phyloP scores from a whole-genome alignment of 2,797 vertebrate species.

The Ctenosaura bakeri region DNA sequence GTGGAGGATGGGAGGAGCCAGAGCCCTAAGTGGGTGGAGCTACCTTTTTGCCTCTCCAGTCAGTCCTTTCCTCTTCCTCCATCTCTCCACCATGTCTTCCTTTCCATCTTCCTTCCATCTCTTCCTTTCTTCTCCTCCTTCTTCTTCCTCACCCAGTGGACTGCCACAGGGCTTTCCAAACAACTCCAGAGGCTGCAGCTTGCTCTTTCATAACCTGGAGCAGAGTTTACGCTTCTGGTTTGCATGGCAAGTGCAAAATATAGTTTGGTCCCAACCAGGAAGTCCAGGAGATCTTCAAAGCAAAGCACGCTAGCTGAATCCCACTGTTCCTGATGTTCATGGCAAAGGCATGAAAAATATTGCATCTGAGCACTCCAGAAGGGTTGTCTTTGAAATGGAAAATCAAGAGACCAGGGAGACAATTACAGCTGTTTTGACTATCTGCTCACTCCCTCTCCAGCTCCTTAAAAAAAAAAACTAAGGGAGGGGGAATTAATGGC shows the following conservation, averaged over 20 bases:
- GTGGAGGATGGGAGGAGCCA: not conserved
- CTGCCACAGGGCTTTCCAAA: not conserved
- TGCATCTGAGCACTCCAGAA: not conserved
- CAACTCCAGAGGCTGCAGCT: not conserved
- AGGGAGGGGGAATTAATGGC: conserved; percentile 28
- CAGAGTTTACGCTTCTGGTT: not conserved
- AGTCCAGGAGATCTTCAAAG: not conserved
- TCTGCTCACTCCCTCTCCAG: not conserved
- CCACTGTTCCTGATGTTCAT: not conserved
- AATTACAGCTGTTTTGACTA: conserved; percentile 16
- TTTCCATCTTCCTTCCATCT: too few species aligned
- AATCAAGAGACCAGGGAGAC: not conserved
- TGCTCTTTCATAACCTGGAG: not conserved
- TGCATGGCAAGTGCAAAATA: not conserved
- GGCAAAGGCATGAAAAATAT: not conserved
- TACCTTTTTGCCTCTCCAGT: too few species aligned
- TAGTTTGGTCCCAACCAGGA: not conserved
- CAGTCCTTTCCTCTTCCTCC: too few species aligned
- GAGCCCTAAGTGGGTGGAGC: not conserved
- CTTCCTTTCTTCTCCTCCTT: not conserved
- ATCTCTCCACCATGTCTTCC: too few species aligned
- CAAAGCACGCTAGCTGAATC: not conserved
- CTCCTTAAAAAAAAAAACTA: not conserved
- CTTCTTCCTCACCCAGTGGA: not conserved
- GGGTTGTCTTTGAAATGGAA: conserved; percentile 18